A percentile compares a stretch with the other conserved stretches of the same genome.
Conservation (phyloP, 2,113 vertebrate genomes). For the Microcebus murinus region DNA sequence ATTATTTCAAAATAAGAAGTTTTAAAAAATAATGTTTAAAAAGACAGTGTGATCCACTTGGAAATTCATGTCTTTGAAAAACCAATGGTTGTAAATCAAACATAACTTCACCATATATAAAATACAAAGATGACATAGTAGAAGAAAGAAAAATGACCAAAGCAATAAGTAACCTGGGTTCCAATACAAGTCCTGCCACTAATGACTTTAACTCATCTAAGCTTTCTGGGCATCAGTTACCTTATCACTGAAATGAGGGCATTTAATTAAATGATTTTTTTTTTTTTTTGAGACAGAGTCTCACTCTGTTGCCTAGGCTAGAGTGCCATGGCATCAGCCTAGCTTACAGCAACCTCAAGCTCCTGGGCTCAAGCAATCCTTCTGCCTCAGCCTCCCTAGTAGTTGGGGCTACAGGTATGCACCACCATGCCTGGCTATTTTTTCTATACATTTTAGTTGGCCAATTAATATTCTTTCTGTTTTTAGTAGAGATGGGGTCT, state of each 20-base stretch:
- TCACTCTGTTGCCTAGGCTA: too few relatives aligned
- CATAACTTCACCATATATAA: slow-evolving; percentile 8
- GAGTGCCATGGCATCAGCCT: too few relatives aligned
- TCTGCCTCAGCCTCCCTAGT: too few relatives aligned
- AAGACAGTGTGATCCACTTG: background rate
- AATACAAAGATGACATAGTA: background rate
- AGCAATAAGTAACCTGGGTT: background rate
- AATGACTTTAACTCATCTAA: background rate
- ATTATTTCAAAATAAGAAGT: slow-evolving; percentile 44
- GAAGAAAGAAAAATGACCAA: slow-evolving; percentile 35
- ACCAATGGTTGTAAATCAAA: slow-evolving; percentile 22
- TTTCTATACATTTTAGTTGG: too few relatives aligned
- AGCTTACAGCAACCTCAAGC: too few relatives aligned
- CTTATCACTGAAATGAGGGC: background rate
- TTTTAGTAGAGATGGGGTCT: too few relatives aligned
- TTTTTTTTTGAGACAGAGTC: too few relatives aligned
- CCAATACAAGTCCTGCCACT: background rate
- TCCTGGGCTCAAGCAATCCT: too few relatives aligned
- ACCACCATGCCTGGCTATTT: too few relatives aligned
- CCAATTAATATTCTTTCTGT: too few relatives aligned
- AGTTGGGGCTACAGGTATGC: too few relatives aligned
- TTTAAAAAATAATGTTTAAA: background rate
- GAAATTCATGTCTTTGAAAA: slow-evolving; percentile 42
- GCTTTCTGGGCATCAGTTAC: background rate
- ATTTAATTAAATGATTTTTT: slow-evolving; percentile 12